A percentile compares a stretch with the other conserved stretches of the same genome.
Conservation (phyloP, 2,113 vertebrate genomes). For the Colius striatus region DNA sequence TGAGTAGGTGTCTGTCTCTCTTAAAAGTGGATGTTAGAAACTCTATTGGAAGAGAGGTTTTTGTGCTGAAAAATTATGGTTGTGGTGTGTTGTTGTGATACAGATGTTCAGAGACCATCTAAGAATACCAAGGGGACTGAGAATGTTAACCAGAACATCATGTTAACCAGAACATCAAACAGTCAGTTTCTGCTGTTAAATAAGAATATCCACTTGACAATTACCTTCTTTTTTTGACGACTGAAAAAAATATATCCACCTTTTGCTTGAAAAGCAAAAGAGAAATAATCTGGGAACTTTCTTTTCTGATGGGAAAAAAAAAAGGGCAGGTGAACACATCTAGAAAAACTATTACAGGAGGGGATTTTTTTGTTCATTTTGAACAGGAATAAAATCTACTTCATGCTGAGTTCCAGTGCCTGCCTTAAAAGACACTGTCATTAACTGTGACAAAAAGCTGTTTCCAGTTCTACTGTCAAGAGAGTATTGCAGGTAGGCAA, state of each 20-base stretch:
- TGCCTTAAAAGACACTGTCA: not conserved
- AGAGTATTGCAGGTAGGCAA: not conserved
- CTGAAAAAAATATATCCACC: not conserved
- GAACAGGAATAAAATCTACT: not conserved
- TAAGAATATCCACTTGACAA: not conserved
- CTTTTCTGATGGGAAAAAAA: not conserved
- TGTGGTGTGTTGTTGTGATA: not conserved
- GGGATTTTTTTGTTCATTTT: not conserved
- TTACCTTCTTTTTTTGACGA: not conserved
- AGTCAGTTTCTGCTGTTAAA: not conserved
- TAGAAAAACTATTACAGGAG: not conserved
- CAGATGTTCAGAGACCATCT: not conserved
- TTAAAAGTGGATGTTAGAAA: not conserved
- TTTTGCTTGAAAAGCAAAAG: not conserved
- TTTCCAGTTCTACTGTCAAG: not conserved
- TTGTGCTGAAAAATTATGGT: not conserved
- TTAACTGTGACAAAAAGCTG: conserved; percentile 1
- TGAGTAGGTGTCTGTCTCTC: not conserved
- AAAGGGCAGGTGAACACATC: not conserved
- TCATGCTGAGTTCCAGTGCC: not conserved
- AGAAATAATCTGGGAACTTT: not conserved
- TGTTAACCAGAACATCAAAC: not conserved
- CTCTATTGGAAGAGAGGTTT: not conserved
- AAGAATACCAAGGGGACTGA: not conserved
- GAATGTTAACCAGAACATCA: not conserved